phyloP scores from a whole-genome alignment of 2,113 vertebrate genomes.

The Phylloscopus trochiloides region DNA sequence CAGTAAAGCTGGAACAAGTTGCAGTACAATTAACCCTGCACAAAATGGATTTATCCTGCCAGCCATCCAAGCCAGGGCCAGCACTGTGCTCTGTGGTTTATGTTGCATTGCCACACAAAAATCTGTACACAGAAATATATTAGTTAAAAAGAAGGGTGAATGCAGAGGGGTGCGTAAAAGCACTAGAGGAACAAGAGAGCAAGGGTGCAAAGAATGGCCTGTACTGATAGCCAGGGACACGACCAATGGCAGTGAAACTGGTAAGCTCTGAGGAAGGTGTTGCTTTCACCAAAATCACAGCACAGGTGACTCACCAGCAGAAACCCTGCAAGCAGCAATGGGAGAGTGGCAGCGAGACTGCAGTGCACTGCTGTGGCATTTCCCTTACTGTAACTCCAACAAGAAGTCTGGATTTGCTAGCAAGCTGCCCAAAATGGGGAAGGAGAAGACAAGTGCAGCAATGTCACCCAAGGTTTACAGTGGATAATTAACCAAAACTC shows the following conservation, averaged over 20 bases:
- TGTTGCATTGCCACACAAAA: neutral
- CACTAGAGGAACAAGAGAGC: neutral
- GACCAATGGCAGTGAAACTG: neutral
- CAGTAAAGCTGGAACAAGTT: neutral
- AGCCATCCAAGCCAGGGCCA: neutral
- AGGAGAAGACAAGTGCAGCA: neutral
- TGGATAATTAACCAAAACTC: neutral
- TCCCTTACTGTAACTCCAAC: neutral
- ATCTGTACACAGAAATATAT: neutral
- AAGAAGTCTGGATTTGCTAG: neutral
- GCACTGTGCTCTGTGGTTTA: neutral
- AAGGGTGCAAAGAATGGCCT: neutral
- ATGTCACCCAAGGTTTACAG: neutral
- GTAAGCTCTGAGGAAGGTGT: neutral
- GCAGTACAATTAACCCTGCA: neutral
- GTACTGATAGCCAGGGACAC: neutral
- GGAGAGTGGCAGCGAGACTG: neutral
- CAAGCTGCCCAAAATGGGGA: neutral
- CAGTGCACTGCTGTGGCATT: neutral
- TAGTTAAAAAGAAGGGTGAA: neutral
- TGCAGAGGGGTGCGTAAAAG: neutral
- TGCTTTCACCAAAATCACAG: neutral
- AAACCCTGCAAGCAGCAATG: neutral
- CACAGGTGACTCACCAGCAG: accelerated
- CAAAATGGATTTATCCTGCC: neutral